Evolutionary conservation across 1,140 invertebrate genomes (phyloP).

Genomic region (Zaprionus taronus): DNA sequence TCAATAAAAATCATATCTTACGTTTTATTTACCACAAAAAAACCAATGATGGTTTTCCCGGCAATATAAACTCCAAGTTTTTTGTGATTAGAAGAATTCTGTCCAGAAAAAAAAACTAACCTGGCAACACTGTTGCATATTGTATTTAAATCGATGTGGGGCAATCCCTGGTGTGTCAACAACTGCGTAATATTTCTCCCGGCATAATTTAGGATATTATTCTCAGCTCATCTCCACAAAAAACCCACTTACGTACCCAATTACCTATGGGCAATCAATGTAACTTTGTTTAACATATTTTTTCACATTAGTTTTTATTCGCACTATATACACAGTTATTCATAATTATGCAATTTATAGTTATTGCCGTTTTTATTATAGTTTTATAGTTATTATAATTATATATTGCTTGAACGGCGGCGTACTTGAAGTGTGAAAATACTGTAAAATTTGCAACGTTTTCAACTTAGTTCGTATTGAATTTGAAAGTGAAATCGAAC

Average conservation of each 20-base stretch:
- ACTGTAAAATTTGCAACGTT: constrained; percentile 53
- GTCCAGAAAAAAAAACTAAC: too few relatives aligned
- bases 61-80: too few relatives aligned
- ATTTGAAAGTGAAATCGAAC: constrained; percentile 27
- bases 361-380: constrained; percentile 57
- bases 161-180: too few relatives aligned
- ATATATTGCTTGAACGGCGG: constrained; percentile 66
- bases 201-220: too few relatives aligned
- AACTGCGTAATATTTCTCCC: too few relatives aligned
- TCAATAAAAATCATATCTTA: too few relatives aligned
- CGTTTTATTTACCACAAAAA: too few relatives aligned
- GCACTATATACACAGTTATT: constrained; percentile 70
- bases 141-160: too few relatives aligned
- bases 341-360: constrained; percentile 39
- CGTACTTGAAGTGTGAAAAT: constrained; percentile 56
- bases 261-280: neutral
- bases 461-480: constrained; percentile 1
- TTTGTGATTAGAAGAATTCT: too few relatives aligned
- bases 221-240: neutral
- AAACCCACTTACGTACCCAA: neutral
- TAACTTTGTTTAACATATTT: neutral
- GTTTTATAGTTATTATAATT: constrained; percentile 36
- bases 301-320: constrained; percentile 34
- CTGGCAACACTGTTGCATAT: too few relatives aligned
- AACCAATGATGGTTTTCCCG: too few relatives aligned